These are phyloP conservation scores for Merluccius polli DNA, from an alignment of 2,797 vertebrate genomes.

Conservation along the genomic window DNA sequence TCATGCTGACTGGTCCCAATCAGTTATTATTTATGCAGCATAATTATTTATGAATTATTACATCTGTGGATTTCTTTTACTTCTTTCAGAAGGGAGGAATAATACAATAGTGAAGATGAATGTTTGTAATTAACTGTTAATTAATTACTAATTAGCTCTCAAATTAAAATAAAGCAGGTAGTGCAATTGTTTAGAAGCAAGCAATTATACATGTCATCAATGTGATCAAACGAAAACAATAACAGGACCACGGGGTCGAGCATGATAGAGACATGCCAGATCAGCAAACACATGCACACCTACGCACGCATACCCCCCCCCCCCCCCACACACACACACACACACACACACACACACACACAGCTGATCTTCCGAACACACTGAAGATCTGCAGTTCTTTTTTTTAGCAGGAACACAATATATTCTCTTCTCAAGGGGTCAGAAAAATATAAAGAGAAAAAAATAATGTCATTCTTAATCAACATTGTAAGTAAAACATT, in stretches of 20 bases:
- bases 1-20: slow-evolving; percentile 42
- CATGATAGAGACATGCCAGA: slow-evolving; percentile 31
- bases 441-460: slow-evolving; percentile 47
- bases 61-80: slow-evolving; percentile 8
- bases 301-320: background rate
- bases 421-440: slow-evolving; percentile 36
- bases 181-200: slow-evolving; percentile 50
- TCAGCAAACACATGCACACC: slow-evolving; percentile 27
- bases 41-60: background rate
- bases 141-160: background rate
- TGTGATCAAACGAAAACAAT: slow-evolving; percentile 30
- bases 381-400: slow-evolving; percentile 10
- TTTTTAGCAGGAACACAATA: slow-evolving; percentile 24
- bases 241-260: slow-evolving; percentile 23
- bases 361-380: slow-evolving; percentile 36
- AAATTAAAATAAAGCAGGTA: slow-evolving; percentile 19
- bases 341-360: background rate
- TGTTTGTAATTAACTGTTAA: background rate
- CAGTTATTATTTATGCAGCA: background rate
- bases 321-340: background rate
- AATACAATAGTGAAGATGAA: slow-evolving; percentile 14
- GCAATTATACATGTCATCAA: slow-evolving; percentile 17
- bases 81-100: slow-evolving; percentile 14
- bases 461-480: slow-evolving; percentile 39
- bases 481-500: slow-evolving; percentile 53